Evolutionary conservation across 2,113 vertebrate species (phyloP), one percentile per base, ranked within the genome.

Genomic region (Cygnus atratus): DNA sequence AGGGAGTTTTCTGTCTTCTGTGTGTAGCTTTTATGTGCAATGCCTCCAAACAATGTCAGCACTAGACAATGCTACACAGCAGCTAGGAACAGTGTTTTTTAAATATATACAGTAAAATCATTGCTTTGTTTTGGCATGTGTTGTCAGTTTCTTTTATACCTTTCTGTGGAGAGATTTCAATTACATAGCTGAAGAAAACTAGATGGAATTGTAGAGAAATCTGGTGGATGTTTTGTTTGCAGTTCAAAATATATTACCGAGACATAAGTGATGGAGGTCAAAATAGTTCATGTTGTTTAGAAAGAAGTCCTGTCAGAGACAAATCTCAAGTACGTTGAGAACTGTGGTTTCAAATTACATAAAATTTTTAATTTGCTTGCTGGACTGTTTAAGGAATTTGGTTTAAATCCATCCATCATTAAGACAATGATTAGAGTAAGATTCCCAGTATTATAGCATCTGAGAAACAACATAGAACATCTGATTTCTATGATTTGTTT

Each of bases 321-420:
- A 70, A 48, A 44, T 39, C 25, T 68, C 25, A 72, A n/a, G 2
- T 28, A 73, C 13, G 2, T 14, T 58, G 5, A 68, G 9, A 70
- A 87, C 20, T 2, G 3, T 1, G 3, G 10, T 58, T 65, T 77
- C 3, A 10, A 68, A 61, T 7, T 73, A 11, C 0, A 0, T 50
- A 58, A 24, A 84, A 26, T 3, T 61, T 72, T 83, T 3, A 21
- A 46, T 35, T 71, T 71, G 2, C 15, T 78, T 28, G 66, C 11
- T 41, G 28, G 1, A 7, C 44, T 73, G 3, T 57, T 76, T 73
- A 76, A 80, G 24, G 8, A 83, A 70, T 62, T 80, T 71, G 2
- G 2, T 70, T 43, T 41, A 68, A 80, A 68, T 52, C 57, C 46
- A 13, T 33, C 29, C 3, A 3, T 78, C 54, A 18, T 57, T 68